Evolutionary conservation across 2,888 invertebrate species (phyloP).

Genomic region (Caenorhabditis sp.): DNA sequence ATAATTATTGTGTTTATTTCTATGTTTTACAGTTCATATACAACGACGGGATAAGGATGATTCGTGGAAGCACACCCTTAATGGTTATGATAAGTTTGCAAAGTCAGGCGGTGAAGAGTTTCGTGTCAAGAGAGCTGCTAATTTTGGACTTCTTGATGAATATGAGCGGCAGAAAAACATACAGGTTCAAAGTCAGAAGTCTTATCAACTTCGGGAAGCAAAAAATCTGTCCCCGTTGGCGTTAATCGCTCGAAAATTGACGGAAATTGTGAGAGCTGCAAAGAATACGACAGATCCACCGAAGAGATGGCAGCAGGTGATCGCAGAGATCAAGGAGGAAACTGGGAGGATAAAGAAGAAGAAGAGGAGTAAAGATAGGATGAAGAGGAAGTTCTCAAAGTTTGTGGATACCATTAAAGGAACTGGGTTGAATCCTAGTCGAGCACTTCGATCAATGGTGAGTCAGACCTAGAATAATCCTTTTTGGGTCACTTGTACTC

Average conservation of each 20-base stretch:
- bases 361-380: conserved; percentile 43
- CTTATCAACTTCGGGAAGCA: conserved; percentile 14
- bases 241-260: conserved; percentile 49
- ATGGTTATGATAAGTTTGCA: conserved; percentile 14
- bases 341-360: conserved; percentile 41
- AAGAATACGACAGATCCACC: conserved; percentile 44
- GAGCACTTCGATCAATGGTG: conserved; percentile 30
- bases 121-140: conserved; percentile 22
- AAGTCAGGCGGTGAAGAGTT: conserved; percentile 21
- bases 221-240: conserved; percentile 43
- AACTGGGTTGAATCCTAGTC: conserved; percentile 33
- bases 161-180: conserved; percentile 21
- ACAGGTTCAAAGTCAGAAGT: conserved; percentile 17
- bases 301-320: conserved; percentile 50
- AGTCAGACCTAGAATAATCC: not conserved
- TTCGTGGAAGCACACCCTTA: not conserved
- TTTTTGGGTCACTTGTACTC: too few species aligned
- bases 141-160: conserved; percentile 17
- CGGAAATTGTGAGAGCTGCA: conserved; percentile 41
- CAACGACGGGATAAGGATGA: conserved; percentile 12
- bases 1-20: too few species aligned
- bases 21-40: conserved; percentile 4
- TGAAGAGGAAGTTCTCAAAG: conserved; percentile 47
- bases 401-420: conserved; percentile 35
- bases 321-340: conserved; percentile 46